These are phyloP conservation scores for Hylaea fasciaria DNA, from an alignment of 2,888 invertebrate genomes.

Conservation along the genomic window DNA sequence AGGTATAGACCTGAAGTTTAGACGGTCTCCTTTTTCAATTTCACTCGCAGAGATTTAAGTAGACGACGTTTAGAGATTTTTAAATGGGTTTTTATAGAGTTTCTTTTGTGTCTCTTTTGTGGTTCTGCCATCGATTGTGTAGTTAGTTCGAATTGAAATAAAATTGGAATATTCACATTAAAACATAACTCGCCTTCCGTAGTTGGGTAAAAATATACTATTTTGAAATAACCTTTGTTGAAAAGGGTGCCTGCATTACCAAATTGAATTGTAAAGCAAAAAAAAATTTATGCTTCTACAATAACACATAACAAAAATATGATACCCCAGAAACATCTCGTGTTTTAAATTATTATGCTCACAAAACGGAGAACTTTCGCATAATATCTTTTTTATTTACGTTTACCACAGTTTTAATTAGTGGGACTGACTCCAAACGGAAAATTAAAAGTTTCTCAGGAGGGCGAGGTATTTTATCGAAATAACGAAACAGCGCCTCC, in stretches of 20 bases:
- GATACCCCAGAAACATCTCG: not conserved
- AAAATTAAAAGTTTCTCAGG: conserved; percentile 48
- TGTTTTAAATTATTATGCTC: conserved; percentile 23
- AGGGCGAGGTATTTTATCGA: conserved; percentile 35
- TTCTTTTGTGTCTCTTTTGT: not conserved
- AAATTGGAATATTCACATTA: too few species aligned
- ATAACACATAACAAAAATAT: too few species aligned
- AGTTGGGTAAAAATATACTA: too few species aligned
- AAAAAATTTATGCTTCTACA: too few species aligned
- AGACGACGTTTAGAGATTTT: conserved; percentile 15
- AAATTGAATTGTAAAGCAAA: too few species aligned
- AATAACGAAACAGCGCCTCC: conserved; percentile 36
- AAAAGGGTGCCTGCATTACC: too few species aligned
- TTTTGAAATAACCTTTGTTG: too few species aligned
- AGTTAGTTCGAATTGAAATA: too few species aligned
- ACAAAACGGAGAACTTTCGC: conserved; percentile 17
- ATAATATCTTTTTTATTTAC: conserved; percentile 30
- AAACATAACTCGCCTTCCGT: too few species aligned
- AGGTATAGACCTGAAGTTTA: too few species aligned
- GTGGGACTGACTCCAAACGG: conserved; percentile 46
- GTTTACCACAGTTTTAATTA: conserved; percentile 43
- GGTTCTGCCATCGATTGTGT: too few species aligned
- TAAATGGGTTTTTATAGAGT: conserved; percentile 12
- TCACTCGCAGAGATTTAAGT: conserved; percentile 18
- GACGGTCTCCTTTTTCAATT: conserved; percentile 39